Conservation (phyloP, 1,140 invertebrate species). For the Ostrea denselamellosa region DNA sequence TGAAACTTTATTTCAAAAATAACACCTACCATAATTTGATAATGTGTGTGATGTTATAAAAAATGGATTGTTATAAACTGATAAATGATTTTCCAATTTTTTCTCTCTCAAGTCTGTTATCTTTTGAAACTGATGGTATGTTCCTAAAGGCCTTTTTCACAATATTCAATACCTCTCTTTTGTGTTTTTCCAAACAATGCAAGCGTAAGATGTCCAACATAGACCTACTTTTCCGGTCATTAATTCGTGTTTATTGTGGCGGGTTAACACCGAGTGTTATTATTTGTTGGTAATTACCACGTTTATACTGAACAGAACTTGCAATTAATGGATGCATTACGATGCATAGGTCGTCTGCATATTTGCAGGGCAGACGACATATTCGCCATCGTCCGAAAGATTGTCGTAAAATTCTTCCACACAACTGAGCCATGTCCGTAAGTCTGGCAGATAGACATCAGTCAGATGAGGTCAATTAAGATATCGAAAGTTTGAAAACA, state of each 20-base stretch:
- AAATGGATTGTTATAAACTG: too few species aligned
- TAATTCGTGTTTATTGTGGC: constrained; percentile 17
- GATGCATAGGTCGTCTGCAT: not conserved
- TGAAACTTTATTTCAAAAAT: not conserved
- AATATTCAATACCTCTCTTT: not conserved
- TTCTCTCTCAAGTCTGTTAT: too few species aligned
- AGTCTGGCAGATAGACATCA: not conserved
- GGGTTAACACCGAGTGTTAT: not conserved
- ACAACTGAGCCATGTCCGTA: not conserved
- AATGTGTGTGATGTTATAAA: too few species aligned
- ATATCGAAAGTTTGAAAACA: not conserved
- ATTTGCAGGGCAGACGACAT: not conserved
- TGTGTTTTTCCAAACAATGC: not conserved
- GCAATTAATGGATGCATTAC: not conserved
- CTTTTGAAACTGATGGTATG: not conserved
- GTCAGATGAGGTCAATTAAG: not conserved
- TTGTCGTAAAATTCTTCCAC: constrained; percentile 7
- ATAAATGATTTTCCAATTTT: too few species aligned
- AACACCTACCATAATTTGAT: too few species aligned
- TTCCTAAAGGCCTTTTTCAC: too few species aligned
- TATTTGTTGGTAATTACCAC: not conserved
- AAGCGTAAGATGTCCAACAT: not conserved
- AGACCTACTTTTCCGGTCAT: not conserved
- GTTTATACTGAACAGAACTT: not conserved
- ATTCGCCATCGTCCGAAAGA: not conserved